Evolutionary conservation across 2,888 invertebrate genomes (phyloP), one percentile per base, ranked within the genome.

Genomic region (Drosophila mulleri): DNA sequence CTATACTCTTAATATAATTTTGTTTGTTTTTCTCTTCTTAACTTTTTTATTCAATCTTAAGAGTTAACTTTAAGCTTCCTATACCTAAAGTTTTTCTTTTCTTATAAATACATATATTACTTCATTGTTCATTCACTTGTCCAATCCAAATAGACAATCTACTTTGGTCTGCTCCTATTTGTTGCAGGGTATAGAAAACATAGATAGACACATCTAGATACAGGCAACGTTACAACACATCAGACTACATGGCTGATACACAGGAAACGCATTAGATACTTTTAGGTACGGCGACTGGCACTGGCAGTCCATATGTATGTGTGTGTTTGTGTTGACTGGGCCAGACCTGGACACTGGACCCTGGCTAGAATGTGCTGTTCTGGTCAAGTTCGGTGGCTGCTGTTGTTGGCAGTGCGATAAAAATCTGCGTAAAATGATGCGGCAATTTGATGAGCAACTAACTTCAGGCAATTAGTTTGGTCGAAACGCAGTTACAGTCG

Each of bases 401-500:
- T 52, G 68, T 32, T 59, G 70, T 67, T 65, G 64, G 58, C 61
- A 23, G 61, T 72, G 84, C 58, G 88, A 89, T 85, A 85, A 86
- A 89, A 89, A 89, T 85, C 83, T 77, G 79, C 84, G 82, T 82
- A 82, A 89, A 84, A 78, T 87, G 87, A 84, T 84, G 89, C 85
- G 80, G 89, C 87, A 78, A 89, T 90, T 90, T 87, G 90, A 88
- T 88, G 83, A 87, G 87, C 80, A 89, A 82, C 90, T 82, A 80
- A 90, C 80, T 89, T 88, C 54, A 53, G 73, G 75, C 87, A 90
- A 87, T 87, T 90, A 90, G 86, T 85, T 89, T 75, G 77, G 52
- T 65, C 71, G 64, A 78, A 75, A 29, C 63, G 72, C 39, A 67
- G 50, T 56, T 62, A 52, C 35, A 37, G 63, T 18, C 48, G 47